phyloP scores from a whole-genome alignment of 2,888 invertebrate genomes.

The Cephus sareptanus region DNA sequence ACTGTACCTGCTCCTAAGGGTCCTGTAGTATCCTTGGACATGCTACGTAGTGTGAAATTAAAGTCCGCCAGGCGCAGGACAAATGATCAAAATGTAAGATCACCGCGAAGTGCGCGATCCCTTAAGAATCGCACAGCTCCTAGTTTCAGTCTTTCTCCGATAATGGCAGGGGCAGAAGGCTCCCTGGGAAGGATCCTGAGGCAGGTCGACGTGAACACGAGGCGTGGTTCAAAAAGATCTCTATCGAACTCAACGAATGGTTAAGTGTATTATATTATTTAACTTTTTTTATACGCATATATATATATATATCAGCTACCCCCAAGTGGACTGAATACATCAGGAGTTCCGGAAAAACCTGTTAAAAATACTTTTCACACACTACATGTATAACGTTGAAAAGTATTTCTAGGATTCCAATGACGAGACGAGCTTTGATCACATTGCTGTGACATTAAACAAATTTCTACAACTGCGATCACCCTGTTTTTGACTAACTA shows the following conservation, averaged over 20 bases:
- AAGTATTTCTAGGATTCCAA: too few species aligned
- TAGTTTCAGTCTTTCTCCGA: conserved; percentile 46
- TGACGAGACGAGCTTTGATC: too few species aligned
- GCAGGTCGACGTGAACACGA: conserved; percentile 40
- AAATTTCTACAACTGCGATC: too few species aligned
- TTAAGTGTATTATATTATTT: too few species aligned
- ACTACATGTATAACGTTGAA: too few species aligned
- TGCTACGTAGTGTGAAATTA: conserved; percentile 60
- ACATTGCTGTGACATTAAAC: too few species aligned
- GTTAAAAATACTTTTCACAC: too few species aligned
- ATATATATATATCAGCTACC: too few species aligned
- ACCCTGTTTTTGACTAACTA: too few species aligned
- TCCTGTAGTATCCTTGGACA: conserved; percentile 57
- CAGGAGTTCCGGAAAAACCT: too few species aligned
- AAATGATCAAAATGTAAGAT: conserved; percentile 39
- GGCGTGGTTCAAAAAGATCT: conserved; percentile 32
- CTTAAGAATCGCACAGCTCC: conserved; percentile 32
- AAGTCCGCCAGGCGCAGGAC: conserved; percentile 51
- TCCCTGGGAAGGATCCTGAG: conserved; percentile 45
- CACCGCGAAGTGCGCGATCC: conserved; percentile 44
- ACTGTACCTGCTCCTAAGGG: conserved; percentile 39
- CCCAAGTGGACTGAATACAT: too few species aligned
- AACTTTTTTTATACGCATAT: too few species aligned
- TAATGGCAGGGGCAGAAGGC: conserved; percentile 39
- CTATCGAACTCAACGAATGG: conserved; percentile 19